Base-by-base conservation (phyloP, 2,888 invertebrate genomes). In the Seira musarum region DNA sequence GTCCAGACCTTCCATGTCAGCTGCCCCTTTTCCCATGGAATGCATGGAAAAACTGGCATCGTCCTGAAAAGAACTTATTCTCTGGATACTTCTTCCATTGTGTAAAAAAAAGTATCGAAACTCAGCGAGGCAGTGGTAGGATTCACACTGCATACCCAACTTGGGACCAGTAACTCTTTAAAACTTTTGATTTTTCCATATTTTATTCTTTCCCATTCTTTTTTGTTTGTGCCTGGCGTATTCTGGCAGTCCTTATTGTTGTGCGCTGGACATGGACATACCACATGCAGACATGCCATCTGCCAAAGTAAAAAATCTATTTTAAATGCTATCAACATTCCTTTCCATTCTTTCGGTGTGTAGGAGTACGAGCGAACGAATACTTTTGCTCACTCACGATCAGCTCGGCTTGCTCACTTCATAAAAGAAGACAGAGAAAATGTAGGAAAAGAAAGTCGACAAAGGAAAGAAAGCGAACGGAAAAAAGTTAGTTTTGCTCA, bases 241-340 rank as follows among this genome's bases (percentile, higher is more conserved):
- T n/a, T n/a, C n/a, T n/a, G n/a, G n/a, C n/a, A 15, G 2, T 21
- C n/a, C 60, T 60, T 60, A 49, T 60, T 60, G 22, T 60, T 60
- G 53, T 53, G 22, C 19, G 60, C 60, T 60, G 60, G 60, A 60
- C 60, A 60, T 60, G 60, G 60, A 60, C 60, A 60, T 60, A 60
- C 60, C 60, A 60, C 60, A 60, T 60, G 60, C 60, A 60, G 60
- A 60, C 60, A 60, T 60, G 60, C 60, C 60, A 60, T 60, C 60
- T 60, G 60, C 60, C 60, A 60, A 13, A 13, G 6, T 49, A 49
- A 60, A 60, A 60, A 60, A 21, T 60, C 60, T 60, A 60, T 60
- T 60, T 60, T 60, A 60, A 60, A 60, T 60, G 60, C 22, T 60
- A 21, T 21, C 60, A 60, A 60, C 60, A 60, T 60, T 60, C 22